Evolutionary conservation across 1,140 invertebrate genomes (phyloP).

Genomic region (Platorchestia sp.): DNA sequence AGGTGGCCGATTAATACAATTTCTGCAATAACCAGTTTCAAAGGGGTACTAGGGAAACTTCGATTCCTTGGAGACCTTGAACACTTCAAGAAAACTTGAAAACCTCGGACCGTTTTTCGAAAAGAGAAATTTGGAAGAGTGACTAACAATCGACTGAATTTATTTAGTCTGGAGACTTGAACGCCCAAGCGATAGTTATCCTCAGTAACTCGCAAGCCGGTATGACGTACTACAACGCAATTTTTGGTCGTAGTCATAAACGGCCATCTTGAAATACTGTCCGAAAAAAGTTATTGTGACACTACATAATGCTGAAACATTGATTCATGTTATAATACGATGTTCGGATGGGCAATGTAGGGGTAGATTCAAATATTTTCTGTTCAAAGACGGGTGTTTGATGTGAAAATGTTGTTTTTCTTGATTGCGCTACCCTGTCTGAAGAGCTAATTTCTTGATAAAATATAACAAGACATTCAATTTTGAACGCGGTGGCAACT

Average conservation of each 20-base stretch:
- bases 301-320: too few species aligned
- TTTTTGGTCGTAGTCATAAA: neutral
- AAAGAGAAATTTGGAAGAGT: too few species aligned
- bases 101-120: neutral
- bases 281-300: neutral
- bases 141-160: neutral
- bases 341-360: neutral
- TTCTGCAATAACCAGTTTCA: too few species aligned
- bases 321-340: neutral
- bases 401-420: neutral
- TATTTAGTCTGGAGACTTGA: neutral
- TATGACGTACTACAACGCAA: neutral
- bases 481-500: neutral
- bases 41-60: too few species aligned
- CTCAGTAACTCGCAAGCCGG: neutral
- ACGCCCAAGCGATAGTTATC: neutral
- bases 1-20: too few species aligned
- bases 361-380: neutral
- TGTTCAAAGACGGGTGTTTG: neutral
- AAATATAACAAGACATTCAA: neutral
- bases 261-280: neutral
- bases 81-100: neutral
- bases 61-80: too few species aligned
- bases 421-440: neutral
- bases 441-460: neutral